A percentile compares a stretch with the other conserved stretches of the same genome.
phyloP scores from a whole-genome alignment of 1,140 invertebrate species.

The Drosophila pectinifera region DNA sequence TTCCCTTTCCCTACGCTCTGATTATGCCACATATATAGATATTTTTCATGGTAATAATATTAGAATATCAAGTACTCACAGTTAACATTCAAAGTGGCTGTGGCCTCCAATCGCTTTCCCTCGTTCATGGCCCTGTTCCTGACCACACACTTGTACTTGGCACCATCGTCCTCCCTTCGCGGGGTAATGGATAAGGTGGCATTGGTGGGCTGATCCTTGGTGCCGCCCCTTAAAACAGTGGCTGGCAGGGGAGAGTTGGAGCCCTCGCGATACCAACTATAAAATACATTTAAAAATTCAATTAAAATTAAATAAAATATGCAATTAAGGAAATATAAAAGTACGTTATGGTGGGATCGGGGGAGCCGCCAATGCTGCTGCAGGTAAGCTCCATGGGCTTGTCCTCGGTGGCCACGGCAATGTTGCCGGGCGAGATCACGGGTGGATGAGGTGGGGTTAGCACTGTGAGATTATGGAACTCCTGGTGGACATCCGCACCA shows the following conservation, averaged over 20 bases:
- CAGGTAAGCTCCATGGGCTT: constrained; percentile 91
- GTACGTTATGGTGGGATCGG: constrained; percentile 93
- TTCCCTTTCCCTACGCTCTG: neutral
- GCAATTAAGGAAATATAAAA: constrained; percentile 42
- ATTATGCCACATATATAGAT: constrained; percentile 6
- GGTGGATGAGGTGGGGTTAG: constrained; percentile 93
- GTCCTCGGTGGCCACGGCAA: constrained; percentile 91
- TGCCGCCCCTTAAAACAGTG: constrained; percentile 88
- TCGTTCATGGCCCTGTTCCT: constrained; percentile 94
- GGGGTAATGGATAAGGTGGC: constrained; percentile 91
- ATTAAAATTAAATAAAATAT: neutral
- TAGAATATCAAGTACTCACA: constrained; percentile 89
- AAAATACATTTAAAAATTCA: neutral
- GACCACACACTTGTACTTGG: constrained; percentile 92
- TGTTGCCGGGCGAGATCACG: constrained; percentile 89
- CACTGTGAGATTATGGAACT: constrained; percentile 93
- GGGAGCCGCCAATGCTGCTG: constrained; percentile 94
- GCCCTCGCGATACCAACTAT: constrained; percentile 89
- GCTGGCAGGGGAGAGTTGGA: constrained; percentile 89
- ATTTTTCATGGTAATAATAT: neutral
- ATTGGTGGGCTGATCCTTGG: constrained; percentile 89
- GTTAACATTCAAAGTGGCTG: constrained; percentile 93
- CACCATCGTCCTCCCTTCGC: constrained; percentile 92
- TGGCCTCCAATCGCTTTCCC: constrained; percentile 91
- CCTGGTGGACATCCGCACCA: constrained; percentile 92